Evolutionary conservation across 2,888 invertebrate species (phyloP).

Genomic region (Adelognathus sp.): DNA sequence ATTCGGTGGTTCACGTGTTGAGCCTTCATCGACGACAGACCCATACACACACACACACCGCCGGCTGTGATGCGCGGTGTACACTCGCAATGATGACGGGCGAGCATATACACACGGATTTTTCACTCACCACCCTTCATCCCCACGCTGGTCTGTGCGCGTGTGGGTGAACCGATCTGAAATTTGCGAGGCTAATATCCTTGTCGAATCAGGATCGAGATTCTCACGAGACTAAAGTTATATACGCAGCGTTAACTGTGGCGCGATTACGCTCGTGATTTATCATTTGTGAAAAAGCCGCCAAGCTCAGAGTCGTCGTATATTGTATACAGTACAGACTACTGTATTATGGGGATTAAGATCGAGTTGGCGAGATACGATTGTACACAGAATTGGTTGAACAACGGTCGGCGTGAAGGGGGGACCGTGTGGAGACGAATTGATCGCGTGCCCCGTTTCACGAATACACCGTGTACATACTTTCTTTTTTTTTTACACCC

Average conservation of each 20-base stretch:
- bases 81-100: background rate
- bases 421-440: conserved; percentile 36
- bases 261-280: conserved; percentile 61
- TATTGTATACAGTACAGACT: conserved; percentile 32
- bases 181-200: conserved; percentile 71
- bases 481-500: conserved; percentile 10
- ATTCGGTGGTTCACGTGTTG: conserved; percentile 41
- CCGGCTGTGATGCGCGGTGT: conserved; percentile 9
- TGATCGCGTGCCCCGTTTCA: conserved; percentile 31
- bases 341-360: conserved; percentile 62
- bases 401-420: conserved; percentile 68
- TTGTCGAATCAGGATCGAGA: conserved; percentile 71
- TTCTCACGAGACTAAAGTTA: conserved; percentile 70
- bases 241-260: conserved; percentile 31
- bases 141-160: conserved; percentile 9
- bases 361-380: conserved; percentile 61
- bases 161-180: conserved; percentile 60
- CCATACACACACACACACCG: conserved; percentile 1
- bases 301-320: too few relatives aligned
- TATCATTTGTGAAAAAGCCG: conserved; percentile 64
- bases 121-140: conserved; percentile 36
- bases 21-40: conserved; percentile 21
- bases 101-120: background rate
- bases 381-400: conserved; percentile 56
- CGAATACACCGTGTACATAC: background rate